A percentile compares a stretch with the other conserved stretches of the same genome.
Conservation (phyloP, 2,888 invertebrate genomes). For the Drosophila cognata region DNA sequence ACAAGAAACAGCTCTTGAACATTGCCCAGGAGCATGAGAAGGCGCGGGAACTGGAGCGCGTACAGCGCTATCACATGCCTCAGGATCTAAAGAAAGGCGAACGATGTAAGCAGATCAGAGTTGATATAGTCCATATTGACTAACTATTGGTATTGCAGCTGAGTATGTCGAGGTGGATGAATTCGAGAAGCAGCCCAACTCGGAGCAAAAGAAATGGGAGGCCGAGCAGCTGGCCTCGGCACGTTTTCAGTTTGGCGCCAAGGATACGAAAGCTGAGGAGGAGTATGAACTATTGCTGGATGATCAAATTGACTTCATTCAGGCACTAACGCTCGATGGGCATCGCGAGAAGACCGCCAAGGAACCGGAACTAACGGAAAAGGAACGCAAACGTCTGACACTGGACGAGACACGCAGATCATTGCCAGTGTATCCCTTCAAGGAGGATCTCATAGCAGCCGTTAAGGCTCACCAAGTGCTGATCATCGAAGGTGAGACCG, state of each 20-base stretch:
- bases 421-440: constrained; percentile 97
- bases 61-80: constrained; percentile 98
- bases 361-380: constrained; percentile 88
- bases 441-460: constrained; percentile 94
- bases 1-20: constrained; percentile 95
- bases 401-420: constrained; percentile 97
- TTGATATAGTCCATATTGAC: not conserved
- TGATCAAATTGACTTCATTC: constrained; percentile 99
- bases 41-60: constrained; percentile 96
- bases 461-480: constrained; percentile 95
- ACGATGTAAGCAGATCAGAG: constrained; percentile 84
- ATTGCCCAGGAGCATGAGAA: constrained; percentile 98
- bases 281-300: constrained; percentile 97
- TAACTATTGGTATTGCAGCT: constrained; percentile 81
- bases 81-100: constrained; percentile 92
- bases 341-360: constrained; percentile 85
- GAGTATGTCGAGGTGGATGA: constrained; percentile 95
- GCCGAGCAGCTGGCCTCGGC: constrained; percentile 98
- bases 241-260: constrained; percentile 96
- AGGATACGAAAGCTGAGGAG: constrained; percentile 90
- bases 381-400: constrained; percentile 90
- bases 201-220: constrained; percentile 98
- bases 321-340: constrained; percentile 93
- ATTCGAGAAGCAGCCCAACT: constrained; percentile 92
- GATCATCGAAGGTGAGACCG: constrained; percentile 99